Percentiles rank a stretch among this genome's conserved stretches.
phyloP scores from a whole-genome alignment of 2,888 invertebrate species.

The Phortica okadai region DNA sequence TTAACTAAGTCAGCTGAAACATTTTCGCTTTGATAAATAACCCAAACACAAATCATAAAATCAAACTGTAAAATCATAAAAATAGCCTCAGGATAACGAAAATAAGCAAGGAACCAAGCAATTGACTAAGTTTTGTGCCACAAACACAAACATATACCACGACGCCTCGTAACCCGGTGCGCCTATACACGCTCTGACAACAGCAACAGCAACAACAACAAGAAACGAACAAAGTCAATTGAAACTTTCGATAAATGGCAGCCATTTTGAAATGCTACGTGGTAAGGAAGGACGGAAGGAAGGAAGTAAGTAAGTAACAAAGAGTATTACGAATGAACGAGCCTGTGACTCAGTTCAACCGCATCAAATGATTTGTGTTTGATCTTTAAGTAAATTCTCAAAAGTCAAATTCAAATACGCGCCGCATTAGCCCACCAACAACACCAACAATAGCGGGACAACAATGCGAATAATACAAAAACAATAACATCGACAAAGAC shows the following conservation, averaged over 20 bases:
- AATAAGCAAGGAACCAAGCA: not conserved
- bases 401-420: conserved; percentile 29
- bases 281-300: not conserved
- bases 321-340: not conserved
- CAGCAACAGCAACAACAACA: no score
- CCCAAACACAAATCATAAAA: conserved; percentile 13
- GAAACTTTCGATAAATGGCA: conserved; percentile 5
- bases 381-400: conserved; percentile 41
- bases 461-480: not conserved
- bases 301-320: not conserved
- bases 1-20: not conserved
- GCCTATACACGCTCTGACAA: no score
- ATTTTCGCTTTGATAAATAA: conserved; percentile 4
- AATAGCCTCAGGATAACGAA: conserved; percentile 1
- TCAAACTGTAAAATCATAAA: conserved; percentile 16
- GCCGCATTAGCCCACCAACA: conserved; percentile 2
- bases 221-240: conserved; percentile 9
- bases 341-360: conserved; percentile 11
- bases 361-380: conserved; percentile 50
- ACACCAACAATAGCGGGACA: not conserved
- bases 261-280: not conserved
- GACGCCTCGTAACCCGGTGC: no score
- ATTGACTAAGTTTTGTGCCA: not conserved
- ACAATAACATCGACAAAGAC: not conserved
- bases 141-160: not conserved